Evolutionary conservation across 1,140 invertebrate genomes (phyloP).

Genomic region (Pachypsylla venusta): DNA sequence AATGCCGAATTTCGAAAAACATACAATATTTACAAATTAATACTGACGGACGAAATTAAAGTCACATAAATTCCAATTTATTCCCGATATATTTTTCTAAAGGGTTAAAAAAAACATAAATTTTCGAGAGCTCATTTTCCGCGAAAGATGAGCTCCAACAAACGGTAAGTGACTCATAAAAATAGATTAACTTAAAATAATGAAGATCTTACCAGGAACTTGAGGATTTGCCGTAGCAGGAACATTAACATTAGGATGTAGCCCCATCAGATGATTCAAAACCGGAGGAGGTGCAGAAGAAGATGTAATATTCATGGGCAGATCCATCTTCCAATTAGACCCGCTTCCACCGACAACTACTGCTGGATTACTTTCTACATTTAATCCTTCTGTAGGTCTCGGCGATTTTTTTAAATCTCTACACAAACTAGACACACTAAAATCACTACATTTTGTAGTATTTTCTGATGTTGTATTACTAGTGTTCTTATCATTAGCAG

Average conservation of each 20-base stretch:
- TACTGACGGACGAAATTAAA: no score
- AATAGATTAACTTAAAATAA: no score
- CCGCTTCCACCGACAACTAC: constrained; percentile 18
- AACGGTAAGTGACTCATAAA: no score
- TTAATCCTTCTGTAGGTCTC: not conserved
- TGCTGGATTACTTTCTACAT: constrained; percentile 15
- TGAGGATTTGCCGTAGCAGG: constrained; percentile 4
- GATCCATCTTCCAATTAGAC: constrained; percentile 20
- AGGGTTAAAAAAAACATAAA: no score
- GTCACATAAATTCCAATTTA: no score
- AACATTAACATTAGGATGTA: not conserved
- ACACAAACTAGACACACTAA: constrained; percentile 22
- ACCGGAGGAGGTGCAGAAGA: not conserved
- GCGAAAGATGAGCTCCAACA: no score
- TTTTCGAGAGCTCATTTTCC: no score
- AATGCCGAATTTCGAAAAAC: no score
- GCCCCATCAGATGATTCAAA: not conserved
- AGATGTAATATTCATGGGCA: constrained; percentile 10
- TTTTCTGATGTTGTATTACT: constrained; percentile 13
- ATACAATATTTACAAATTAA: no score
- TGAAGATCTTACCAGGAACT: constrained; percentile 2
- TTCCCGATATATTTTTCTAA: no score
- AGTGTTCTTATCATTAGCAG: constrained; percentile 11
- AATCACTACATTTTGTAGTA: constrained; percentile 22
- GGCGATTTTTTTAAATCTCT: constrained; percentile 21